Conservation (phyloP, 2,113 vertebrate genomes). For the Heterotis niloticus region DNA sequence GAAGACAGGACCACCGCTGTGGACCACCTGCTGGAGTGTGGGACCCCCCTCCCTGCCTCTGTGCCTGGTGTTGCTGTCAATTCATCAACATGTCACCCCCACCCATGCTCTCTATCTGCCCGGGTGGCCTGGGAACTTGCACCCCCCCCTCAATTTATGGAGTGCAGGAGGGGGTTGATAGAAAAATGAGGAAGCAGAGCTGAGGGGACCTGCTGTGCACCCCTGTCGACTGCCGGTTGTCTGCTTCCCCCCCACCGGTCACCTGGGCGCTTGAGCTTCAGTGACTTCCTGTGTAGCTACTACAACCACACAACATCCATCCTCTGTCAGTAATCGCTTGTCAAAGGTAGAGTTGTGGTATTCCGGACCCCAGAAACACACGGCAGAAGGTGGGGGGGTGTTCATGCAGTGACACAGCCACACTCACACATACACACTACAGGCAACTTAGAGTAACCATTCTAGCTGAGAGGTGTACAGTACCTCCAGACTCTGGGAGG, state of each 20-base stretch:
- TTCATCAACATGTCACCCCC: constrained; percentile 11
- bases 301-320: not conserved
- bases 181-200: constrained; percentile 50
- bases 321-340: not conserved
- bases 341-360: no score
- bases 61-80: constrained; percentile 43
- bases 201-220: constrained; percentile 45
- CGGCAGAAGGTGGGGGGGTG: no score
- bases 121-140: constrained; percentile 54
- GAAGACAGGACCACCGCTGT: constrained; percentile 58
- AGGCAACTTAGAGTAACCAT: no score
- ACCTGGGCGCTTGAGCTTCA: not conserved
- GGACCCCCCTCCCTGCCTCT: constrained; percentile 50
- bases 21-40: constrained; percentile 66
- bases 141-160: constrained; percentile 63
- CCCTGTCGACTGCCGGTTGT: no score
- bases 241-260: constrained; percentile 28
- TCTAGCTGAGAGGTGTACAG: no score
- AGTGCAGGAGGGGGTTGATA: constrained; percentile 63
- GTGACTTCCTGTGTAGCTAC: no score
- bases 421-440: no score
- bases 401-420: no score
- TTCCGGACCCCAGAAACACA: no score
- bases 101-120: not conserved
- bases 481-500: no score